Evolutionary conservation across 2,797 vertebrate species (phyloP).

Genomic region (Chanos chanos): DNA sequence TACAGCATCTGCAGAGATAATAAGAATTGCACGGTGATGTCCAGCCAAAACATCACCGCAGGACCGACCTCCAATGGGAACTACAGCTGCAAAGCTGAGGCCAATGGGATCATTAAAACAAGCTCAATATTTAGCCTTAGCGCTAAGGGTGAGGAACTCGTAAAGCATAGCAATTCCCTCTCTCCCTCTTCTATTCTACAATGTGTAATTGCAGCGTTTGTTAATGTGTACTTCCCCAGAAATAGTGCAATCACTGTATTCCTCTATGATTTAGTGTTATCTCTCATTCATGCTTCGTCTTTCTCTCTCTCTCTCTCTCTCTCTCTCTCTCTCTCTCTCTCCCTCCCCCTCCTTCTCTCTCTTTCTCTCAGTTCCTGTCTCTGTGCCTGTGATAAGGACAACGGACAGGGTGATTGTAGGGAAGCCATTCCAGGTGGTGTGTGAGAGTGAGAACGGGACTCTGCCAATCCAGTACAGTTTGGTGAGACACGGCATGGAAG

Average conservation of each 20-base stretch:
- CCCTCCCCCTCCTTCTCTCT: neutral
- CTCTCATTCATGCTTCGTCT: too few relatives aligned
- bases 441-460: constrained; percentile 57
- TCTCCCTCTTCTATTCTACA: neutral
- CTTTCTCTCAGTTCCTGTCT: constrained; percentile 58
- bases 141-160: constrained; percentile 59
- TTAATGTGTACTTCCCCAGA: too few relatives aligned
- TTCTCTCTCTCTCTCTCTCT: neutral
- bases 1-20: constrained; percentile 56
- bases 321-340: neutral
- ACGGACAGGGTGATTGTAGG: constrained; percentile 58
- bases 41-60: neutral
- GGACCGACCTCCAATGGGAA: constrained; percentile 45
- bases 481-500: rapidly evolving
- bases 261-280: too few relatives aligned
- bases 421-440: constrained; percentile 58
- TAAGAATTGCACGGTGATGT: neutral
- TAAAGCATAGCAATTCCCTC: too few relatives aligned
- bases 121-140: constrained; percentile 48
- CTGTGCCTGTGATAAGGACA: constrained; percentile 53
- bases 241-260: too few relatives aligned
- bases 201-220: too few relatives aligned
- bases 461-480: constrained; percentile 66
- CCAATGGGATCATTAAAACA: constrained; percentile 42
- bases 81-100: constrained; percentile 58